phyloP scores from a whole-genome alignment of 2,113 vertebrate species.

The Heterotilapia buettikoferi region DNA sequence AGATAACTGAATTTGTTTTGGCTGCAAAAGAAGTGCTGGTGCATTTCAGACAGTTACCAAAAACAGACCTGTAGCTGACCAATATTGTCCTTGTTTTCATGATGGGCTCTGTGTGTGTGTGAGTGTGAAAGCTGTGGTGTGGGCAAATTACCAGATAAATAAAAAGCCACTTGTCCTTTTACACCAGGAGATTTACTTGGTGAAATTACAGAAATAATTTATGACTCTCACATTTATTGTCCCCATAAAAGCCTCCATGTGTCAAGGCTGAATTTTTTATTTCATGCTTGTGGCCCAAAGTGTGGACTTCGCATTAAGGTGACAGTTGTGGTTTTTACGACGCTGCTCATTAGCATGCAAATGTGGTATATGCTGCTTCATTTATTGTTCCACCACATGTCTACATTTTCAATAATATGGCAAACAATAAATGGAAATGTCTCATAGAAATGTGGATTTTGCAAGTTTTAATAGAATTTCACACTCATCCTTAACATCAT shows the following conservation, averaged over 20 bases:
- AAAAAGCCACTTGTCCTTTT: neutral
- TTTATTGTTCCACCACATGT: neutral
- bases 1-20: conserved; percentile 26
- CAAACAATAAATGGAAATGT: neutral
- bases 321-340: neutral
- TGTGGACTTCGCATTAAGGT: neutral
- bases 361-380: neutral
- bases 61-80: neutral
- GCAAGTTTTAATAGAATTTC: neutral
- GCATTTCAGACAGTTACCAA: neutral
- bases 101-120: neutral
- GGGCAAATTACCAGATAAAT: neutral
- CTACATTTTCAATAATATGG: neutral
- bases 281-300: neutral
- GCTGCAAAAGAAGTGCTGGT: neutral
- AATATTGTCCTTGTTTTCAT: neutral
- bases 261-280: neutral
- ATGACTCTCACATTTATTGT: neutral
- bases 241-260: neutral
- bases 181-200: neutral
- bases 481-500: neutral
- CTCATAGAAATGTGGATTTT: neutral
- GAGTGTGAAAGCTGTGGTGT: neutral
- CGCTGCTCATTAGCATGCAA: neutral
- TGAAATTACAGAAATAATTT: neutral